Evolutionary conservation across 2,113 vertebrate genomes (phyloP).

Genomic region (Centrocercus urophasianus): DNA sequence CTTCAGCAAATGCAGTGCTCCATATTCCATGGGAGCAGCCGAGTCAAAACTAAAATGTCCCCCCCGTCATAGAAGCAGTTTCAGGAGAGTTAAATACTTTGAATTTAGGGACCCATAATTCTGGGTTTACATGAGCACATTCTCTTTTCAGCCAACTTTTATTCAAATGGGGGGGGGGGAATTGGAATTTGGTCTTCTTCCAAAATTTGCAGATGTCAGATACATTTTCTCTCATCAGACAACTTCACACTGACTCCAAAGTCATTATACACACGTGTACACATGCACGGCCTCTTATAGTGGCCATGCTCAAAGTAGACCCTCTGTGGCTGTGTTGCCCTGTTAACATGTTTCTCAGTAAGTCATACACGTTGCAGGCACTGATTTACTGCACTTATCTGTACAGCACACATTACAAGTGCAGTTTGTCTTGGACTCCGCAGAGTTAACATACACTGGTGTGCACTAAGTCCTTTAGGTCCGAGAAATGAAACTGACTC

Average conservation of each 20-base stretch:
- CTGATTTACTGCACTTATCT: background rate
- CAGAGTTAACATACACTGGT: background rate
- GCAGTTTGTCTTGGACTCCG: background rate
- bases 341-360: background rate
- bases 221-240: background rate
- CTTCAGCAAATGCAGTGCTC: slow-evolving; percentile 8
- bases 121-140: background rate
- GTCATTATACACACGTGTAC: background rate
- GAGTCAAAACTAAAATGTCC: background rate
- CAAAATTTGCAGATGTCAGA: slow-evolving; percentile 4
- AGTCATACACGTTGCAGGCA: background rate
- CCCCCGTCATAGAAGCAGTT: background rate
- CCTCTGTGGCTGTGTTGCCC: background rate
- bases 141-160: background rate
- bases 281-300: background rate
- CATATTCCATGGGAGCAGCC: background rate
- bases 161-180: background rate
- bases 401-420: background rate
- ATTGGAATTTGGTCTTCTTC: background rate
- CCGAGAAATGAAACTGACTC: background rate
- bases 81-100: background rate
- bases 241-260: background rate
- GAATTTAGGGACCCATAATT: background rate
- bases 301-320: background rate
- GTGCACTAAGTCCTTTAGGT: background rate